Evolutionary conservation across 2,113 vertebrate species (phyloP).

Genomic region (Cephalopterus ornatus): DNA sequence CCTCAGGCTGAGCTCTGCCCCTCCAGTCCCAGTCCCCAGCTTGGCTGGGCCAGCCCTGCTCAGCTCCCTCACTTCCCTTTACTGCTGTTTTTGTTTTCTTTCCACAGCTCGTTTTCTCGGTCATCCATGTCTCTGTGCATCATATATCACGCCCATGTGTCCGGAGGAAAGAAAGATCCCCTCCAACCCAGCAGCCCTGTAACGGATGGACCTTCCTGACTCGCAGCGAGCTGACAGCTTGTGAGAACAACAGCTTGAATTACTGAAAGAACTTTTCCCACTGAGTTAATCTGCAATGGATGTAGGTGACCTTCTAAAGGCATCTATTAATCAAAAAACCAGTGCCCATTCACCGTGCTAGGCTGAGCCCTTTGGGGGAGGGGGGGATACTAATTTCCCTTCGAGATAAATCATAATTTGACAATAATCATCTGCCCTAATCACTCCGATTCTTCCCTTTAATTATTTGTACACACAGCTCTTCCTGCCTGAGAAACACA

Average conservation of each 20-base stretch:
- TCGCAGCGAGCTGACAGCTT: slow-evolving; percentile 76
- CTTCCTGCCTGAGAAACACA: slow-evolving; percentile 59
- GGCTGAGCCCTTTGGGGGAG: slow-evolving; percentile 72
- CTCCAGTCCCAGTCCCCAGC: background rate
- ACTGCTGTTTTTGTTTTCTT: slow-evolving; percentile 62
- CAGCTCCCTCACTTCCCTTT: background rate
- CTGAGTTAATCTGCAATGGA: slow-evolving; percentile 83
- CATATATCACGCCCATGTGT: slow-evolving; percentile 70
- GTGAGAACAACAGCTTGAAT: slow-evolving; percentile 83
- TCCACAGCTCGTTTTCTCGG: slow-evolving; percentile 47
- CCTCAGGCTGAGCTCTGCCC: background rate
- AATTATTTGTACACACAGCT: slow-evolving; percentile 79
- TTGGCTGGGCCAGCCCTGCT: background rate
- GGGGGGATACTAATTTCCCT: slow-evolving; percentile 76
- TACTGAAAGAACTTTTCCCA: slow-evolving; percentile 83
- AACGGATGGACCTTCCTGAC: slow-evolving; percentile 76
- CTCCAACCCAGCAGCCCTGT: slow-evolving; percentile 54
- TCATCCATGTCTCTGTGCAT: slow-evolving; percentile 70
- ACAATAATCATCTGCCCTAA: slow-evolving; percentile 84
- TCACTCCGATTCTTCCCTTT: slow-evolving; percentile 76
- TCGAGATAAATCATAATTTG: slow-evolving; percentile 84
- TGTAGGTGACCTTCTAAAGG: slow-evolving; percentile 83
- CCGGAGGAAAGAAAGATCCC: slow-evolving; percentile 62
- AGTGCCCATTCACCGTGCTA: slow-evolving; percentile 72
- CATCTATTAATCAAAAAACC: slow-evolving; percentile 80